Base-by-base conservation (phyloP, 1,140 invertebrate species). In the Euura saliciscinereae region DNA sequence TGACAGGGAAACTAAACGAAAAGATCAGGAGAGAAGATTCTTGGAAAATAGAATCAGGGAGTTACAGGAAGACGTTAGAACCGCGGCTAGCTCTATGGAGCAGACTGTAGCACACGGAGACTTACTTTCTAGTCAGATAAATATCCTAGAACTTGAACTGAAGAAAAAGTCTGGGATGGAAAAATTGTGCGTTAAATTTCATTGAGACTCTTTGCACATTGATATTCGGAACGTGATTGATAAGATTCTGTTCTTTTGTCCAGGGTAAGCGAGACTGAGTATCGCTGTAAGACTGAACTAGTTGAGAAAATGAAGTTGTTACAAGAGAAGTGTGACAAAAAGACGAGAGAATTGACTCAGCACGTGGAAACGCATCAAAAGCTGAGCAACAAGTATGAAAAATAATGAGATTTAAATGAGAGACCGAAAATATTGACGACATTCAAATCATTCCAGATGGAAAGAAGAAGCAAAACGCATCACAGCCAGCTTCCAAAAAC, bases 401-500 rank as follows among this genome's bases (percentile, higher is more conserved):
- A 68, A 69, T 46, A 51, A 70, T 10, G 51, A 28, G 28, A 28
- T 28, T 28, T 0, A 28, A 28, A 28, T 28, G 0, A 28, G 28
- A 28, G 2, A 65, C 51, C 71, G 66, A 75, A 72, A 65, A 74
- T 42, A 70, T 67, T 67, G 68, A 67, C 64, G 8, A 75, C 6
- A 69, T 66, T 51, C 64, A 75, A 82, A 84, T 44, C 59, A 83
- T 86, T 69, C 45, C 78, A 91, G 90, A 72, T 91, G 90, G 90
- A 90, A 90, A 80, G 89, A 90, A 71, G 91, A 92, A 28, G 90
- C 92, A 77, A 85, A 92, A 68, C 89, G 90, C 64, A 88, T 92
- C 74, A 90, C 90, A 5, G 81, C 83, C 2, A 92, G 90, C 80
- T 88, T 93, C 73, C 90, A 92, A 80, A 86, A 82, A 66, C 89